A percentile compares a stretch with the other conserved stretches of the same genome.
These are phyloP conservation scores for Embiotoca jacksoni DNA, from an alignment of 2,113 vertebrate species.

Conservation along the genomic window DNA sequence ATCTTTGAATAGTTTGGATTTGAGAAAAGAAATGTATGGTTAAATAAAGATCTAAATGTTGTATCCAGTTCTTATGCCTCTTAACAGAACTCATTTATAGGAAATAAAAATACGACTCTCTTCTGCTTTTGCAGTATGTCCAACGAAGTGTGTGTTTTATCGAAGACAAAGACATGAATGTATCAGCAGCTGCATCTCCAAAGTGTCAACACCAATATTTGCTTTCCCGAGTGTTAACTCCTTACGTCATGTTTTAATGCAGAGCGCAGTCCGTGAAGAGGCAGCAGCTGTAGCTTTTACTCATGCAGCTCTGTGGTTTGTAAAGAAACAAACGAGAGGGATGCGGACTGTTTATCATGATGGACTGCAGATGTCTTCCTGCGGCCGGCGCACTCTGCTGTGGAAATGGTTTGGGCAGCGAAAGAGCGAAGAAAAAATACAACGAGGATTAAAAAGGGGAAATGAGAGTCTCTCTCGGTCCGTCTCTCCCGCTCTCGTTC, in stretches of 20 bases:
- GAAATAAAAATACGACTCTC: conserved; percentile 5
- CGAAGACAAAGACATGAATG: conserved; percentile 4
- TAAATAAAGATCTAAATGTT: conserved; percentile 25
- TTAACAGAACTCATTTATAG: not conserved
- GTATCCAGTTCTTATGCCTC: not conserved
- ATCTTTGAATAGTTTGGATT: not conserved
- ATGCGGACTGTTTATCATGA: conserved; percentile 75
- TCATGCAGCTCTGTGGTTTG: conserved; percentile 61
- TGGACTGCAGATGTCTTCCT: conserved; percentile 76
- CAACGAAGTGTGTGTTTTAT: not conserved
- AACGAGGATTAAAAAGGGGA: conserved; percentile 59
- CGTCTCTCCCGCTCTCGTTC: conserved; percentile 48
- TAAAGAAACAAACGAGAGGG: conserved; percentile 67
- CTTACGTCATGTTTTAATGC: conserved; percentile 39
- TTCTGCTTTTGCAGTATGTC: not conserved
- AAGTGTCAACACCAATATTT: conserved; percentile 20
- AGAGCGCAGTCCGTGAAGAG: conserved; percentile 37
- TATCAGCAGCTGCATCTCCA: conserved; percentile 29
- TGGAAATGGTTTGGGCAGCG: conserved; percentile 68
- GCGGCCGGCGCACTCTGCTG: conserved; percentile 64
- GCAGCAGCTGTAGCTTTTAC: conserved; percentile 65
- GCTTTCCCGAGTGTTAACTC: not conserved
- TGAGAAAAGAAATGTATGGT: not conserved
- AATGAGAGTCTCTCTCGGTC: conserved; percentile 59
- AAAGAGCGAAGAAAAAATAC: conserved; percentile 60